Base-by-base conservation (phyloP, 2,113 vertebrate genomes). In the Condylura cristata region DNA sequence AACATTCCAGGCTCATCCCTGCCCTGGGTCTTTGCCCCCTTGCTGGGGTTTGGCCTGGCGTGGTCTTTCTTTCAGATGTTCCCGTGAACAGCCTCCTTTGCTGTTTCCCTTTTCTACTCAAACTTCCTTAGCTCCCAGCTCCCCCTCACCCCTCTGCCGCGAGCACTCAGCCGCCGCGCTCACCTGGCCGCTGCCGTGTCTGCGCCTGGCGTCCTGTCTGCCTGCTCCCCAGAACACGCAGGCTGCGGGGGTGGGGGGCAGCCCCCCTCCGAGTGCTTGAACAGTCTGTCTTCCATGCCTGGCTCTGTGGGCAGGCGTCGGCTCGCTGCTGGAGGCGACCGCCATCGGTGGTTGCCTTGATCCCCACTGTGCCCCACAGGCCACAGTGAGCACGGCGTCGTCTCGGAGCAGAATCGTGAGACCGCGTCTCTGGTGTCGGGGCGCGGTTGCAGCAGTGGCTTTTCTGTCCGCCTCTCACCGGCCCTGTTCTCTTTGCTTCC, bases 401-500 rank as follows among this genome's bases (percentile, higher is more conserved):
- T 87, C 72, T 32, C 63, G 30, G 53, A 68, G n/a, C 32, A 60
- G 48, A 51, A 30, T 24, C 26, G 56, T 24, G 10, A n/a, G 63
- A 4, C 14, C 30, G 63, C 5, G 9, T 53, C 37, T 16, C 18
- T 14, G 30, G 58, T 60, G 5, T 2, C 2, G 18, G 70, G 68
- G 61, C 60, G 10, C 66, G 76, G 18, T 56, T 56, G 53, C 53
- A 22, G 53, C 4, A 20, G 53, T 72, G 41, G 39, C 53, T 22
- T 7, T n/a, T 60, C 10, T 4, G 0, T 24, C 89, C 0, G 16
- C 65, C 0, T 10, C 39, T 90, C 60, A 76, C 18, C 1, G 53
- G 18, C 14, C 3, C 1, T 48, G 9, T 60, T 80, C 24, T 72
- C 9, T 87, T 2, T 91, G 66, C 92, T 46, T 94, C 71, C 89